A percentile compares a stretch with the other conserved stretches of the same genome.
Evolutionary conservation across 2,113 vertebrate genomes (phyloP).

Genomic region (Larimichthys polyactis): DNA sequence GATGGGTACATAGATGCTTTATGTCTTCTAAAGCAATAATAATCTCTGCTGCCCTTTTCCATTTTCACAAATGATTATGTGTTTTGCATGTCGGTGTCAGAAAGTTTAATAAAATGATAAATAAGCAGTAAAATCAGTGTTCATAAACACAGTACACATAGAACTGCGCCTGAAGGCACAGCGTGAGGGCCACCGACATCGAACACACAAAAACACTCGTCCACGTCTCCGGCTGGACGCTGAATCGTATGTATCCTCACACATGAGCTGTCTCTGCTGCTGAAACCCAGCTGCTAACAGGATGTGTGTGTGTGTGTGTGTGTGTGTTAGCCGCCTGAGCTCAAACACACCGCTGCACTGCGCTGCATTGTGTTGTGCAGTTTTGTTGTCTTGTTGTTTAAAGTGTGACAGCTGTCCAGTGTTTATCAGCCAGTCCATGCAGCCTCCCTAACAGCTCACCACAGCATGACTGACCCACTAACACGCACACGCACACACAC

Average conservation of each 20-base stretch:
- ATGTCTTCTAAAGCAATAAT: background rate
- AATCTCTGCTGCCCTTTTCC: background rate
- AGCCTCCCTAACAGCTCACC: conserved; percentile 69
- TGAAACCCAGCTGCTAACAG: conserved; percentile 1
- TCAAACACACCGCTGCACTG: background rate
- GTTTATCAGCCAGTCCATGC: conserved; percentile 76
- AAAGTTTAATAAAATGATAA: background rate
- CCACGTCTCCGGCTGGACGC: conserved; percentile 2
- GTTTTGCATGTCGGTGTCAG: background rate
- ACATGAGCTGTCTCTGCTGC: background rate
- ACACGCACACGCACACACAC: conserved; percentile 44
- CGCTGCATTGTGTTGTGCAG: conserved; percentile 28
- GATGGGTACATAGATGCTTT: background rate
- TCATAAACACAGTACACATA: background rate
- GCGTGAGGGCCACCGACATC: background rate
- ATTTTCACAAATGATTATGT: background rate
- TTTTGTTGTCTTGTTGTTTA: conserved; percentile 71
- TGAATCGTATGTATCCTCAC: background rate
- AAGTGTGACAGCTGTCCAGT: conserved; percentile 76
- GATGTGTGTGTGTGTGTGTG: too few species aligned
- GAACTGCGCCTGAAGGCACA: conserved; percentile 19
- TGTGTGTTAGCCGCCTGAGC: background rate
- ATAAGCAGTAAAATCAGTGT: background rate
- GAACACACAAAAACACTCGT: background rate
- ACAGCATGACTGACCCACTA: conserved; percentile 81